Percentiles rank a stretch among this genome's conserved stretches.
These are phyloP conservation scores for Danio jaintianensis DNA, from an alignment of 2,797 vertebrate genomes.

Conservation along the genomic window DNA sequence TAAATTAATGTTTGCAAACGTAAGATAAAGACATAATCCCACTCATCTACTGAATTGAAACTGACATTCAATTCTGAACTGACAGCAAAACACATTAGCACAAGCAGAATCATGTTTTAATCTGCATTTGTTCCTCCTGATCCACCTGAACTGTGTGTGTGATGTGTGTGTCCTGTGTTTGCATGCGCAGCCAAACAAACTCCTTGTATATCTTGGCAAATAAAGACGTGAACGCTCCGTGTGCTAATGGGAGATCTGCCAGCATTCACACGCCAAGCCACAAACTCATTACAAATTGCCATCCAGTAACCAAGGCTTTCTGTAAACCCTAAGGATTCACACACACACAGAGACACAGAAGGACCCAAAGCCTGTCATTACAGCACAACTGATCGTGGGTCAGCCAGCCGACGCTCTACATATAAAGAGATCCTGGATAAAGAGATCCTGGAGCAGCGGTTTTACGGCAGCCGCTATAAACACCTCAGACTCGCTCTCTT, in stretches of 20 bases:
- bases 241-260: slow-evolving; percentile 51
- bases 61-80: not conserved
- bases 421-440: slow-evolving; percentile 46
- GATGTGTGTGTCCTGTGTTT: not conserved
- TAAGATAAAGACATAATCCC: not conserved
- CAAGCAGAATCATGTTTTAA: not conserved
- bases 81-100: not conserved
- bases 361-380: slow-evolving; percentile 13
- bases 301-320: slow-evolving; percentile 58
- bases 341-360: slow-evolving; percentile 4
- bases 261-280: slow-evolving; percentile 54
- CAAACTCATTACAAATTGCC: slow-evolving; percentile 65
- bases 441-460: slow-evolving; percentile 47
- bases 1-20: not conserved
- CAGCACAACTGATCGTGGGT: slow-evolving; percentile 55
- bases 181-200: slow-evolving; percentile 15
- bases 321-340: slow-evolving; percentile 40
- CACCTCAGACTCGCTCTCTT: slow-evolving; percentile 71
- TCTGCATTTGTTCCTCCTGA: not conserved
- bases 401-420: slow-evolving; percentile 37
- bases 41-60: no score
- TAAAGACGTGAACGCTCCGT: not conserved
- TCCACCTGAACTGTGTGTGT: not conserved
- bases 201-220: slow-evolving; percentile 23
- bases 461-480: slow-evolving; percentile 49